Conservation (phyloP, 2,113 vertebrate genomes). For the Phocoena phocoena region DNA sequence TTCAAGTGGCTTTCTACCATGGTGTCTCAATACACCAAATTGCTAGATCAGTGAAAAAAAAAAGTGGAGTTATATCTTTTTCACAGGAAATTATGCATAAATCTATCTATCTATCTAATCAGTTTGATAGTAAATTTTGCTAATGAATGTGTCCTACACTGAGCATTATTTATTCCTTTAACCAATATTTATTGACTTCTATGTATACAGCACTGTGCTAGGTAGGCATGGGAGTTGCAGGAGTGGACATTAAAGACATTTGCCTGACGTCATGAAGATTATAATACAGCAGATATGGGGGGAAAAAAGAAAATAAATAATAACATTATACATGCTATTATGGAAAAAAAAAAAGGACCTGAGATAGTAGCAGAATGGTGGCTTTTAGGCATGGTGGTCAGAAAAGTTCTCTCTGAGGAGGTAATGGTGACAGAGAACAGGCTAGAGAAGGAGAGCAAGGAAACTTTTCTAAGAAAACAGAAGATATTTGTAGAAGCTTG, state of each 20-base stretch:
- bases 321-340: not conserved
- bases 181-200: not conserved
- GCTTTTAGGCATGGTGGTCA: not conserved
- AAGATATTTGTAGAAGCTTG: slow-evolving; percentile 4
- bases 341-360: not conserved
- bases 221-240: not conserved
- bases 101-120: not conserved
- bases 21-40: not conserved
- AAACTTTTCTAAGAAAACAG: not conserved
- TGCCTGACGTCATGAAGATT: not conserved
- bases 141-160: not conserved
- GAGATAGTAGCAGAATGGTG: not conserved
- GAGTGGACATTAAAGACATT: not conserved
- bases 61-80: not conserved
- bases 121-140: not conserved
- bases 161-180: not conserved
- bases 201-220: not conserved
- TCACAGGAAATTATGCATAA: not conserved
- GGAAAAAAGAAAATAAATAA: not conserved
- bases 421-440: not conserved
- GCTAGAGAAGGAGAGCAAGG: not conserved
- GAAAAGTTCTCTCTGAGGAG: not conserved
- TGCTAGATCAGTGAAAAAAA: not conserved
- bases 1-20: not conserved
- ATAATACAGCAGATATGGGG: not conserved